phyloP scores from a whole-genome alignment of 2,113 vertebrate species.

The Corythornis vintsioides region DNA sequence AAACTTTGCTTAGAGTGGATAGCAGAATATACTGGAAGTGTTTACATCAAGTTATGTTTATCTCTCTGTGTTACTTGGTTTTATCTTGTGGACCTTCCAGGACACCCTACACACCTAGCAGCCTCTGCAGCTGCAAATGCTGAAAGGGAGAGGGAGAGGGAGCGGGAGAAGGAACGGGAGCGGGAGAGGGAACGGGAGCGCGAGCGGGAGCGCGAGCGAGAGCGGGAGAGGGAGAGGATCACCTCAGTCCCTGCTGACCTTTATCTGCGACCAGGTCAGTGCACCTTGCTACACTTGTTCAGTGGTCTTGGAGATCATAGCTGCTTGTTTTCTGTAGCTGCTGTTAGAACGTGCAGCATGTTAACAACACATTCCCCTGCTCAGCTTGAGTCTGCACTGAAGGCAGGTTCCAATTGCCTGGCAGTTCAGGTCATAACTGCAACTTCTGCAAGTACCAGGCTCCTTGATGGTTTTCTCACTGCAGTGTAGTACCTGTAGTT shows the following conservation, averaged over 20 bases:
- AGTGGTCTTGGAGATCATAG: not conserved
- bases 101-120: constrained; percentile 86
- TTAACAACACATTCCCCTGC: not conserved
- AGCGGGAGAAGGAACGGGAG: constrained; percentile 75
- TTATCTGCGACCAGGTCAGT: constrained; percentile 80
- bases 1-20: not conserved
- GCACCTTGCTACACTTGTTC: not conserved
- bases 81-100: constrained; percentile 66
- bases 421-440: not conserved
- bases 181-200: constrained; percentile 76
- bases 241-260: constrained; percentile 72
- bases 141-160: constrained; percentile 80
- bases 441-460: not conserved
- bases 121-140: constrained; percentile 83
- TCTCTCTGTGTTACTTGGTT: not conserved
- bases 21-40: not conserved
- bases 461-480: not conserved
- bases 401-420: not conserved
- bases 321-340: not conserved
- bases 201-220: constrained; percentile 69
- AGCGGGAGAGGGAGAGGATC: constrained; percentile 76
- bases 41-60: not conserved
- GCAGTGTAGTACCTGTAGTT: not conserved
- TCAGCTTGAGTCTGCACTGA: not conserved
- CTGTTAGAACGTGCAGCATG: not conserved